Conservation (phyloP, 64 coral and sea anemone genomes). For the Anthopleura sola region DNA sequence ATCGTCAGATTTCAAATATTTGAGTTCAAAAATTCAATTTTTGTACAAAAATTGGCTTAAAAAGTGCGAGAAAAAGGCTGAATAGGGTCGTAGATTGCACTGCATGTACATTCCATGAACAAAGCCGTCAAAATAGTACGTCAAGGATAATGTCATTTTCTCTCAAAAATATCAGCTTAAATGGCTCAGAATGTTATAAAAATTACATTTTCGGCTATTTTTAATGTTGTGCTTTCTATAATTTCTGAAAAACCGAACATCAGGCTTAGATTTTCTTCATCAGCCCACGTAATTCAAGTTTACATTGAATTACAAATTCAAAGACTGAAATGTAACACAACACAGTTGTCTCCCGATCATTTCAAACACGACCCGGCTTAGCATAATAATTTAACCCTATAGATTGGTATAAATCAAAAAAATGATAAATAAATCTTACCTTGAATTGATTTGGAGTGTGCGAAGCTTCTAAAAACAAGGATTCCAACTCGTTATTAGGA, state of each 20-base stretch:
- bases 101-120: slow-evolving; percentile 19
- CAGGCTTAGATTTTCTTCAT: not conserved
- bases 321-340: slow-evolving; percentile 12
- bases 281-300: not conserved
- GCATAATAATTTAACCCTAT: not conserved
- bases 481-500: not conserved
- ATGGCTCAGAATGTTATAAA: not conserved
- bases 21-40: not conserved
- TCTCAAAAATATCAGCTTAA: not conserved
- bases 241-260: not conserved
- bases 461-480: not conserved
- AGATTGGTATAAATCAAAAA: not conserved
- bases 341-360: not conserved
- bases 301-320: slow-evolving; percentile 18
- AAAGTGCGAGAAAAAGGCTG: not conserved
- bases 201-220: not conserved
- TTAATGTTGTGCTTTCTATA: not conserved
- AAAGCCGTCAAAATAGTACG: slow-evolving; percentile 22
- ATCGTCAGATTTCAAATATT: not conserved
- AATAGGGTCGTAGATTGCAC: not conserved
- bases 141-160: not conserved
- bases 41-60: not conserved
- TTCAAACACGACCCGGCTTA: not conserved
- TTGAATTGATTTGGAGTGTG: not conserved
- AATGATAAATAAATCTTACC: not conserved